A percentile compares a stretch with the other conserved stretches of the same genome.
These are phyloP conservation scores for Phyto melanocephala DNA, from an alignment of 2,888 invertebrate species.

Conservation along the genomic window DNA sequence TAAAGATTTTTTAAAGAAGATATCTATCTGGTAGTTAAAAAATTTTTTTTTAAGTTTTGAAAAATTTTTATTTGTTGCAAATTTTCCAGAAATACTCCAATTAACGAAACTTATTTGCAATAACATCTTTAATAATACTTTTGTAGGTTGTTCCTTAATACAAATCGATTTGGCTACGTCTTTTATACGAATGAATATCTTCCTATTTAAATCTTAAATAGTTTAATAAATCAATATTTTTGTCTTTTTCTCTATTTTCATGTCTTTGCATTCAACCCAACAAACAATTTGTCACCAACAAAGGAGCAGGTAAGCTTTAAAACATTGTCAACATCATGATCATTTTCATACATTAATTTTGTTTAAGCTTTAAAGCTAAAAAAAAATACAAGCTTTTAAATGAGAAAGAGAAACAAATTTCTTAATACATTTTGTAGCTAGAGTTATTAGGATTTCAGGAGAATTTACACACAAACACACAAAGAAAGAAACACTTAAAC, in stretches of 20 bases:
- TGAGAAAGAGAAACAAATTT: neutral
- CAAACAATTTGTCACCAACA: neutral
- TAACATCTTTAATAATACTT: too few species aligned
- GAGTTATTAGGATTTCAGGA: neutral
- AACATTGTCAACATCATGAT: neutral
- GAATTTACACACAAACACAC: neutral
- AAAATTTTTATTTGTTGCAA: too few species aligned
- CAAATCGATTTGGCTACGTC: too few species aligned
- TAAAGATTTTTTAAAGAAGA: too few species aligned
- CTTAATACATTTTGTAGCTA: neutral
- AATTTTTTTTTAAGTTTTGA: too few species aligned
- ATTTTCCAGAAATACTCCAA: too few species aligned
- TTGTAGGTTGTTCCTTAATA: too few species aligned
- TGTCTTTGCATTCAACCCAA: neutral
- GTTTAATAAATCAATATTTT: neutral
- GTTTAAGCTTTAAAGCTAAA: neutral
- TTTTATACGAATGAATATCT: too few species aligned
- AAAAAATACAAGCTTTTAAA: neutral
- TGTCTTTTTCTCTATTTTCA: constrained; percentile 29
- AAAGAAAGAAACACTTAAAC: neutral
- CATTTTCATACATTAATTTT: constrained; percentile 20
- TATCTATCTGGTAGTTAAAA: too few species aligned
- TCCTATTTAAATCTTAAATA: too few species aligned
- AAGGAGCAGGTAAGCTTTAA: constrained; percentile 52
- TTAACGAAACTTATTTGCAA: too few species aligned